Percentiles rank a stretch among this genome's conserved stretches.
Conservation (phyloP, 2,888 invertebrate genomes). For the Smittia sp. region DNA sequence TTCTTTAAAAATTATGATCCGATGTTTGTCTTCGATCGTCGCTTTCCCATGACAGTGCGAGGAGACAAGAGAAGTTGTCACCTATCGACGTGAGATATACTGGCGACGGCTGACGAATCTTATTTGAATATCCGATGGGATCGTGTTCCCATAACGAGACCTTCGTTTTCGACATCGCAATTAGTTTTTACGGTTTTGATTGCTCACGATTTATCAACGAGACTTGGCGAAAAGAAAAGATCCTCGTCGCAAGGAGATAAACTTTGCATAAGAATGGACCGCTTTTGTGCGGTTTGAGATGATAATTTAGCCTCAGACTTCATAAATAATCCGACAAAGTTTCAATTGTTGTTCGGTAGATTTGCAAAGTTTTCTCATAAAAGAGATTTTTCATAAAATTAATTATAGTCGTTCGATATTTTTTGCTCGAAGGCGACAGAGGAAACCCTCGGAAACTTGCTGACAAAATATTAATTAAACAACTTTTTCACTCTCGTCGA, state of each 20-base stretch:
- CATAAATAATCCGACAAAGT: constrained; percentile 27
- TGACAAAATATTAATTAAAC: constrained; percentile 36
- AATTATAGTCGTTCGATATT: constrained; percentile 1
- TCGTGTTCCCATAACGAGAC: constrained; percentile 13
- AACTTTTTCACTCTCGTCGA: constrained; percentile 16
- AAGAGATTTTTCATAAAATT: constrained; percentile 5
- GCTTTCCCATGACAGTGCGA: constrained; percentile 1
- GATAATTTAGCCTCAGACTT: constrained; percentile 7
- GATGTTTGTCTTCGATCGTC: background rate
- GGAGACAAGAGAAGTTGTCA: background rate
- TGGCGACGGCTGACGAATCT: background rate
- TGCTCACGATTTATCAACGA: background rate
- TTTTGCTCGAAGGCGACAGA: background rate
- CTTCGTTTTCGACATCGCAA: background rate
- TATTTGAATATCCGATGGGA: background rate
- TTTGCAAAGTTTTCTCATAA: constrained; percentile 17
- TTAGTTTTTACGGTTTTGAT: constrained; percentile 29
- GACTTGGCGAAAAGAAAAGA: background rate
- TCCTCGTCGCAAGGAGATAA: background rate
- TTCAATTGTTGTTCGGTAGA: background rate
- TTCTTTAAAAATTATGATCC: background rate
- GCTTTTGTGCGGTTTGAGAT: constrained; percentile 33
- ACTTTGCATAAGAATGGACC: constrained; percentile 30
- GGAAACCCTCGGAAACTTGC: constrained; percentile 11
- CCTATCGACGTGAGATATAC: background rate